Conservation (phyloP, 2,797 vertebrate genomes). For the Varecia variegata region DNA sequence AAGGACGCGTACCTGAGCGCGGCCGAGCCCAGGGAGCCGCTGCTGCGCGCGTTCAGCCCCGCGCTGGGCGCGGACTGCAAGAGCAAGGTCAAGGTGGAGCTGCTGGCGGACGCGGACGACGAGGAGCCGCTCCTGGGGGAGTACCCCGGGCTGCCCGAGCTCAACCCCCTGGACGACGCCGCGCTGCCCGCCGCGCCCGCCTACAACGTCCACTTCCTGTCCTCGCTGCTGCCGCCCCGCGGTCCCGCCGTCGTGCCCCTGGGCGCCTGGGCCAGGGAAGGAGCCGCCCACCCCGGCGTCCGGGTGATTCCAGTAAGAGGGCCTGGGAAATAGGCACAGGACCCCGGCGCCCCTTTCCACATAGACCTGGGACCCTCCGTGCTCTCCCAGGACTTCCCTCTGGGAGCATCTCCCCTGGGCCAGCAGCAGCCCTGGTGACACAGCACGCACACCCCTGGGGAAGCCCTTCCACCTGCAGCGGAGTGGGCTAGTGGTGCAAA, state of each 20-base stretch:
- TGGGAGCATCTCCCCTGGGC: rapidly evolving
- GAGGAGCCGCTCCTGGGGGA: conserved; percentile 40
- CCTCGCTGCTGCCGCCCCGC: conserved; percentile 61
- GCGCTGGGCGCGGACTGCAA: conserved; percentile 13
- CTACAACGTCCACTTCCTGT: conserved; percentile 65
- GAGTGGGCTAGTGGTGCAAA: background rate
- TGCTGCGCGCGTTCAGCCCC: conserved; percentile 55
- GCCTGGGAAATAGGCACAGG: rapidly evolving
- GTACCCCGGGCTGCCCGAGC: conserved; percentile 45
- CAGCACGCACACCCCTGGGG: no score
- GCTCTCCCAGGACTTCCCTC: background rate
- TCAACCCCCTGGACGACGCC: conserved; percentile 57
- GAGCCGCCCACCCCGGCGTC: conserved; percentile 56
- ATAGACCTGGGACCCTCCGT: rapidly evolving
- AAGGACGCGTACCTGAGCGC: conserved; percentile 59
- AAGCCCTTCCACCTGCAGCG: background rate
- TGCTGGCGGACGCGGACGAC: background rate
- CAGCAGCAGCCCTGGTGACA: background rate
- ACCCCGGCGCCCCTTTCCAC: rapidly evolving
- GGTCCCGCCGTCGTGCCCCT: conserved; percentile 17
- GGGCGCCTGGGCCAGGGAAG: conserved; percentile 62
- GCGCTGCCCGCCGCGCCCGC: background rate
- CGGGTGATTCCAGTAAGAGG: conserved; percentile 75
- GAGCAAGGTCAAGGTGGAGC: conserved; percentile 21
- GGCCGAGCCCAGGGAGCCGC: conserved; percentile 17